phyloP scores from a whole-genome alignment of 2,797 vertebrate species.

The Jordanella pulchra region DNA sequence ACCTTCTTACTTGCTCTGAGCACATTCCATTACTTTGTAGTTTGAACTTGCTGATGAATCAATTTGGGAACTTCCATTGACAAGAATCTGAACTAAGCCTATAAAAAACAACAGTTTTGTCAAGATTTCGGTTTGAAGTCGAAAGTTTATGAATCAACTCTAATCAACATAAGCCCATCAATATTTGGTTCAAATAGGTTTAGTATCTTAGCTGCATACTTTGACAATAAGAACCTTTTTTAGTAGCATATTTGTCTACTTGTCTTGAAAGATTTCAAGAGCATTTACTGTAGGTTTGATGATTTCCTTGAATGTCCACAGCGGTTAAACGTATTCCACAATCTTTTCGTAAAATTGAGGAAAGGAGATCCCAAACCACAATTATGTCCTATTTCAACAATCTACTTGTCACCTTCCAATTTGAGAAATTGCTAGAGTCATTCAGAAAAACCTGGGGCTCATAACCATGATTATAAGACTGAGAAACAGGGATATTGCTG shows the following conservation, averaged over 20 bases:
- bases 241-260: background rate
- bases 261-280: background rate
- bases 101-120: background rate
- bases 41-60: background rate
- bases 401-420: no score
- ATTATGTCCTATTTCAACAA: no score
- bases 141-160: background rate
- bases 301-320: background rate
- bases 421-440: no score
- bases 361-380: no score
- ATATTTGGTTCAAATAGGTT: background rate
- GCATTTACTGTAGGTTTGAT: background rate
- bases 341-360: no score
- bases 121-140: background rate
- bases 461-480: no score
- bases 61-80: background rate
- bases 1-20: background rate
- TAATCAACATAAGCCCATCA: background rate
- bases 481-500: no score
- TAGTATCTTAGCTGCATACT: no score
- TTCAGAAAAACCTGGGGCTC: no score
- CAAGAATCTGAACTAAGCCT: background rate
- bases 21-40: background rate
- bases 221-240: background rate
- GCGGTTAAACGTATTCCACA: no score